These are phyloP conservation scores for Drosophila anceps DNA, from an alignment of 2,888 invertebrate genomes.

Conservation along the genomic window DNA sequence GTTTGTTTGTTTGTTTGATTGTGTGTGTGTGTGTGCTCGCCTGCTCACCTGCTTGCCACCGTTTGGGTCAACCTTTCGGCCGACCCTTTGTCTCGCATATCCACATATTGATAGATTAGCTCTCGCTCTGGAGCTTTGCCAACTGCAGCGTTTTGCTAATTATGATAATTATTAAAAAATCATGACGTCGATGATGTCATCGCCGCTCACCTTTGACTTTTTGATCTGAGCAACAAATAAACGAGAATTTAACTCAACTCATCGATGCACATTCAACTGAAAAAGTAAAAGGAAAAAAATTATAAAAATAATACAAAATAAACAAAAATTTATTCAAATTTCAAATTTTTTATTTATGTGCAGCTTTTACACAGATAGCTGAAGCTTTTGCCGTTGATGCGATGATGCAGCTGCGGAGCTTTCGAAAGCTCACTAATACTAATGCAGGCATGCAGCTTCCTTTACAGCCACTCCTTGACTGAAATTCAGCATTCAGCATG, in stretches of 20 bases:
- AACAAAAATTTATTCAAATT: slow-evolving; percentile 4
- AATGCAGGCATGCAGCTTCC: slow-evolving; percentile 13
- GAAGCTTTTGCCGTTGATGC: background rate
- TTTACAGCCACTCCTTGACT: slow-evolving; percentile 11
- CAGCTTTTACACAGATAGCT: background rate
- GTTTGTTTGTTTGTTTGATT: slow-evolving; percentile 33
- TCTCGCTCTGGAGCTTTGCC: background rate
- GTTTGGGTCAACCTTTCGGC: slow-evolving; percentile 22
- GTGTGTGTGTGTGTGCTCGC: slow-evolving; percentile 14
- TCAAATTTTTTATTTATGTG: background rate
- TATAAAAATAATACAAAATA: background rate
- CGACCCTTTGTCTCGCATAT: too few species aligned
- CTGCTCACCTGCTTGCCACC: background rate
- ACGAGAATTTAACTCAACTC: slow-evolving; percentile 54
- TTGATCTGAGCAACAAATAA: slow-evolving; percentile 49
- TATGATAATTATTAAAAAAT: slow-evolving; percentile 25
- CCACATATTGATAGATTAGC: slow-evolving; percentile 40
- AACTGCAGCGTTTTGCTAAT: slow-evolving; percentile 38
- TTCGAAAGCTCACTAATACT: slow-evolving; percentile 36
- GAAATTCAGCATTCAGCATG: slow-evolving; percentile 76
- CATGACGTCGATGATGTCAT: slow-evolving; percentile 57
- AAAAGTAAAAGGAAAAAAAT: slow-evolving; percentile 52
- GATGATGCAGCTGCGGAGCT: background rate
- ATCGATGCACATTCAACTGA: slow-evolving; percentile 16
- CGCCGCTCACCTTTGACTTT: slow-evolving; percentile 71